A percentile compares a stretch with the other conserved stretches of the same genome.
These are phyloP conservation scores for Entomyzon cyanotis DNA, from an alignment of 2,113 vertebrate species.

Conservation along the genomic window DNA sequence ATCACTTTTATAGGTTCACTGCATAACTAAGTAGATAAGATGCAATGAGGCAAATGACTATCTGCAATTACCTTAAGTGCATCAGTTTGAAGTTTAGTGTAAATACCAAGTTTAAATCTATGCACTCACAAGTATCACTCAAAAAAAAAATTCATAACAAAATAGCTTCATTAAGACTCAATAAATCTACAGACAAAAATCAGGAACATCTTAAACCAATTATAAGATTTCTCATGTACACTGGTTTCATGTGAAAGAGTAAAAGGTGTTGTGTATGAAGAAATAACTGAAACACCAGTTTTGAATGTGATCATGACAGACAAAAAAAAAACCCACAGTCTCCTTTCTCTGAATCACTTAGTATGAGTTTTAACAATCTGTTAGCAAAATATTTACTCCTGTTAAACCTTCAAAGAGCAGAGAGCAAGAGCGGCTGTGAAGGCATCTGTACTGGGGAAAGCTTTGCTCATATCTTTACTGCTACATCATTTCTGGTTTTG, in stretches of 20 bases:
- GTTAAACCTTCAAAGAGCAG: not conserved
- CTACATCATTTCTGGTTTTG: not conserved
- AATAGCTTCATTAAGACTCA: not conserved
- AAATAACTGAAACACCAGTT: not conserved
- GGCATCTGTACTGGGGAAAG: not conserved
- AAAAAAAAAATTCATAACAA: not conserved
- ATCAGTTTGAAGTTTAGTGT: conserved; percentile 58
- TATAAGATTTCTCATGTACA: not conserved
- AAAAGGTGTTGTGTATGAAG: not conserved
- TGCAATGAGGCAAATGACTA: conserved; percentile 64
- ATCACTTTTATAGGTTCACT: conserved; percentile 61
- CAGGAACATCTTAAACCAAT: not conserved
- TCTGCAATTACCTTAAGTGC: conserved; percentile 68
- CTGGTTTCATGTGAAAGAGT: not conserved
- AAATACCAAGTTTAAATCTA: conserved; percentile 60
- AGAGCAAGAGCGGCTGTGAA: not conserved
- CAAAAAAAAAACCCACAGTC: not conserved
- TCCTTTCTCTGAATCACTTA: not conserved
- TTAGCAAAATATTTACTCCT: conserved; percentile 14
- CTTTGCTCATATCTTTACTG: not conserved
- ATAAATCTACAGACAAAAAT: not conserved
- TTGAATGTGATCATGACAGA: not conserved
- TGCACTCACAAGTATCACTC: not conserved
- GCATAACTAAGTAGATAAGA: conserved; percentile 58
- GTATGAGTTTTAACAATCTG: not conserved